A percentile compares a stretch with the other conserved stretches of the same genome.
phyloP scores from a whole-genome alignment of 2,113 vertebrate genomes.

The Pleuronectes platessa region DNA sequence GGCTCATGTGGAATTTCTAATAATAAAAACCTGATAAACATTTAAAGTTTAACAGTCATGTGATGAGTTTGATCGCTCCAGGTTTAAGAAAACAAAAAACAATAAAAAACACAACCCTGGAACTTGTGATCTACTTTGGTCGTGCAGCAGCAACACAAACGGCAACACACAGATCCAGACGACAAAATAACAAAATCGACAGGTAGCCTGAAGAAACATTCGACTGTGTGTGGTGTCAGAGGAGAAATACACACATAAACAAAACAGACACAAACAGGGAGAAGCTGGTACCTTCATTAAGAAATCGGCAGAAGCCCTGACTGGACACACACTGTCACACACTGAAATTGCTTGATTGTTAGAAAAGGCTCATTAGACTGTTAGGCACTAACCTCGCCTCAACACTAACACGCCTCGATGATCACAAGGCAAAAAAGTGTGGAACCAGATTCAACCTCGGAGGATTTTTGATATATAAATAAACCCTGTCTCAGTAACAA shows the following conservation, averaged over 20 bases:
- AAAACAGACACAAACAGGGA: conserved; percentile 6
- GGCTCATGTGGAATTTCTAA: conserved; percentile 2
- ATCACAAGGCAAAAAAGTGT: conserved; percentile 45
- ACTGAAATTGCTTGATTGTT: conserved; percentile 42
- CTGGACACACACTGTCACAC: conserved; percentile 7
- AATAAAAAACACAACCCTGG: neutral
- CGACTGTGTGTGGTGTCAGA: conserved; percentile 2
- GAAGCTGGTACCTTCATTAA: neutral
- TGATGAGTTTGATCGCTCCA: conserved; percentile 12
- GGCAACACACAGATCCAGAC: conserved; percentile 13
- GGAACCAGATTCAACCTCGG: conserved; percentile 16
- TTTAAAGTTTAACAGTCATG: conserved; percentile 1
- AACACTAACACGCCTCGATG: conserved; percentile 19
- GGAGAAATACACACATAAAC: conserved; percentile 11
- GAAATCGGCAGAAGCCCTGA: conserved; percentile 15
- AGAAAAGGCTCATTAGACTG: conserved; percentile 40
- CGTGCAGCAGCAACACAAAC: conserved; percentile 45
- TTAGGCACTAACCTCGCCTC: neutral
- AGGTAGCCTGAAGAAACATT: conserved; percentile 19
- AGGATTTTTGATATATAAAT: conserved; percentile 7
- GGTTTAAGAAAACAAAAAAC: neutral
- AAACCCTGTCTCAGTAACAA: conserved; percentile 36
- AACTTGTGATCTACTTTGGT: conserved; percentile 44
- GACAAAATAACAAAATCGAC: conserved; percentile 1
- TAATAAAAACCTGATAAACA: conserved; percentile 46